Conservation (phyloP, 2,888 invertebrate species). For the Chrysolina haemoptera region DNA sequence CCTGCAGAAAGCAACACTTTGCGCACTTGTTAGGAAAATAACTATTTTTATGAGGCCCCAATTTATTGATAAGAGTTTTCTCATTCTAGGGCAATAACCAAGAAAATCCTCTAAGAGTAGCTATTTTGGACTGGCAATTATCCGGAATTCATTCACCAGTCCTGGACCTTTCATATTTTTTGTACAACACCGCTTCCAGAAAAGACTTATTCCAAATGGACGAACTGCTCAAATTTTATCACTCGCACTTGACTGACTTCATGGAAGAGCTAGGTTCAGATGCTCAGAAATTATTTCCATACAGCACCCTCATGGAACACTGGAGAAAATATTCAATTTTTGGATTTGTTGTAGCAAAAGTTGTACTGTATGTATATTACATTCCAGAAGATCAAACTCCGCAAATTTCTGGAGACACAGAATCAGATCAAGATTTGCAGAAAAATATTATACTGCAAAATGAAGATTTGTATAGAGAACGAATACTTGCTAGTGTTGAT, state of each 20-base stretch:
- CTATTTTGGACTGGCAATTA: conserved; percentile 38
- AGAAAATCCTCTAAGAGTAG: conserved; percentile 7
- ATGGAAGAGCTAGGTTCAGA: conserved; percentile 27
- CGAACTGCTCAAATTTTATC: conserved; percentile 29
- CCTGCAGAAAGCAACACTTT: too few species aligned
- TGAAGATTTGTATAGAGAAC: conserved; percentile 10
- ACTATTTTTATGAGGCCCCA: too few species aligned
- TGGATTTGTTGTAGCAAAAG: conserved; percentile 23
- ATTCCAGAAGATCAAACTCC: conserved; percentile 19
- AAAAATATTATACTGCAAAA: conserved; percentile 1
- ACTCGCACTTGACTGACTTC: conserved; percentile 14
- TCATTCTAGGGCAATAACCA: neutral
- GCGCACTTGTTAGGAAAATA: too few species aligned
- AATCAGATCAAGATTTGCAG: neutral
- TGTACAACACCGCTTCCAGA: conserved; percentile 26
- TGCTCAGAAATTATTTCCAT: conserved; percentile 25
- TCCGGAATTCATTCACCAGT: conserved; percentile 28
- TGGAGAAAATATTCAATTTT: conserved; percentile 35
- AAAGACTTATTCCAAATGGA: conserved; percentile 7
- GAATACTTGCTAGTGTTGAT: conserved; percentile 28
- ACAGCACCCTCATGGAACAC: conserved; percentile 19
- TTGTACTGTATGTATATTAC: neutral
- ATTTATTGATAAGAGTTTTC: too few species aligned
- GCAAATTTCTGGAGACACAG: conserved; percentile 2
- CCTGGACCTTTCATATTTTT: conserved; percentile 31